phyloP scores from a whole-genome alignment of 2,888 invertebrate species.

The Ennomos quercinarius region DNA sequence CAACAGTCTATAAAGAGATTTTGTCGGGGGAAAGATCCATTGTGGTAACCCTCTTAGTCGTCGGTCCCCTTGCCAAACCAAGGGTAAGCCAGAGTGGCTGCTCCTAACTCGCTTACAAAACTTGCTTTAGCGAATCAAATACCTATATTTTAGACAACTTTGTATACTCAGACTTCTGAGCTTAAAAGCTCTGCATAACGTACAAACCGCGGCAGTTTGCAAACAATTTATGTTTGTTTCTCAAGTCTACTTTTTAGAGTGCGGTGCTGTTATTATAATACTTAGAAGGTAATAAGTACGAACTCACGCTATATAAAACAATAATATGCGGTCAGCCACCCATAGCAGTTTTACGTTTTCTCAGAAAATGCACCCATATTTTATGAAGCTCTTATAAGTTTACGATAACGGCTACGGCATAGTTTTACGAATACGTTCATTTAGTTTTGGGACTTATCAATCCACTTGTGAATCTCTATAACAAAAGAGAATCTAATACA shows the following conservation, averaged over 20 bases:
- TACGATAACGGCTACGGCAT: conserved; percentile 24
- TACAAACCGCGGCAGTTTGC: conserved; percentile 21
- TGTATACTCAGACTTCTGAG: conserved; percentile 26
- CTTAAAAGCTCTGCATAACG: conserved; percentile 22
- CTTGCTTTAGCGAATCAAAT: conserved; percentile 47
- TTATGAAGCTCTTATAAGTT: conserved; percentile 38
- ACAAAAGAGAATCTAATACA: conserved; percentile 2
- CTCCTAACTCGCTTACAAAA: conserved; percentile 60
- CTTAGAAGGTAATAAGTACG: conserved; percentile 29
- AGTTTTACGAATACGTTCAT: conserved; percentile 36
- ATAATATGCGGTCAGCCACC: conserved; percentile 34
- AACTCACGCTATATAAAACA: conserved; percentile 20
- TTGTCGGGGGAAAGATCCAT: conserved; percentile 74
- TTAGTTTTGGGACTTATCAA: conserved; percentile 22
- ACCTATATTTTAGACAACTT: conserved; percentile 50
- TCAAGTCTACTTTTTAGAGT: conserved; percentile 20
- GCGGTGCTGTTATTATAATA: conserved; percentile 15
- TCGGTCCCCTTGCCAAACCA: conserved; percentile 62
- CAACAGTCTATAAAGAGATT: conserved; percentile 59
- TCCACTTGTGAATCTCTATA: not conserved
- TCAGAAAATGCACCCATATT: conserved; percentile 28
- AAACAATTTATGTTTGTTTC: conserved; percentile 34
- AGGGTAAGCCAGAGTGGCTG: conserved; percentile 67
- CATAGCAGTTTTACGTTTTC: conserved; percentile 33
- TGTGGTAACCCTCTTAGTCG: conserved; percentile 79